These are phyloP conservation scores for Drosophila sturtevanti DNA, from an alignment of 1,140 invertebrate genomes.

Conservation along the genomic window DNA sequence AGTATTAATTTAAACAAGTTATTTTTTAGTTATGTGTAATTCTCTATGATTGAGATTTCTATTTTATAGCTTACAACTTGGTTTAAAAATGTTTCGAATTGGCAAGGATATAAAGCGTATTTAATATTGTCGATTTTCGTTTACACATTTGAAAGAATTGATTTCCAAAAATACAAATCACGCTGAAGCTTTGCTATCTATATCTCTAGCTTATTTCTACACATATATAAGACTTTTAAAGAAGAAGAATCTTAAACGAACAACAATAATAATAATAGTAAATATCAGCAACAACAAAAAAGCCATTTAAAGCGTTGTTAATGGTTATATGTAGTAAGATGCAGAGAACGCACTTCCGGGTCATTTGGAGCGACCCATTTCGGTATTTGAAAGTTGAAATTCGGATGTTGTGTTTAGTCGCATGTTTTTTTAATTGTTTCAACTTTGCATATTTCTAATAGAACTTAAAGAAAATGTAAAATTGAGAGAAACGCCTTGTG, in stretches of 20 bases:
- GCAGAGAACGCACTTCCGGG: slow-evolving; percentile 35
- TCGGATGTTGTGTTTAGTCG: slow-evolving; percentile 17
- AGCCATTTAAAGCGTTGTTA: slow-evolving; percentile 5
- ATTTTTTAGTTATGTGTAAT: no score
- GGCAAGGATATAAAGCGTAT: background rate
- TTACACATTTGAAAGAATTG: background rate
- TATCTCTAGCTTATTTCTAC: background rate
- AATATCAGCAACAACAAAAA: background rate
- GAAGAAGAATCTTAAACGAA: background rate
- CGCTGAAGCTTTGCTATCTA: background rate
- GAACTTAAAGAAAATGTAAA: background rate
- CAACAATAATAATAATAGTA: background rate
- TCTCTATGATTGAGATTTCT: no score
- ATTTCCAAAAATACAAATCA: slow-evolving; percentile 5
- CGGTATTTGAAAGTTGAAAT: slow-evolving; percentile 7
- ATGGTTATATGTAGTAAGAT: slow-evolving; percentile 11
- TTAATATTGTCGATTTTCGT: background rate
- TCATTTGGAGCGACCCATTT: slow-evolving; percentile 26
- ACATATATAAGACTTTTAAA: background rate
- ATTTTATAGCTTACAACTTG: no score
- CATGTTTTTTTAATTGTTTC: slow-evolving; percentile 26
- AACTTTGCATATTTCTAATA: slow-evolving; percentile 28
- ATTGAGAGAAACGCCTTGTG: background rate
- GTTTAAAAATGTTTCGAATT: no score
- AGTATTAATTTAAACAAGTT: no score